phyloP scores from a whole-genome alignment of 30 jellyfish, hydroid and myxozoan genomes.

The Nemopilema nomurai region DNA sequence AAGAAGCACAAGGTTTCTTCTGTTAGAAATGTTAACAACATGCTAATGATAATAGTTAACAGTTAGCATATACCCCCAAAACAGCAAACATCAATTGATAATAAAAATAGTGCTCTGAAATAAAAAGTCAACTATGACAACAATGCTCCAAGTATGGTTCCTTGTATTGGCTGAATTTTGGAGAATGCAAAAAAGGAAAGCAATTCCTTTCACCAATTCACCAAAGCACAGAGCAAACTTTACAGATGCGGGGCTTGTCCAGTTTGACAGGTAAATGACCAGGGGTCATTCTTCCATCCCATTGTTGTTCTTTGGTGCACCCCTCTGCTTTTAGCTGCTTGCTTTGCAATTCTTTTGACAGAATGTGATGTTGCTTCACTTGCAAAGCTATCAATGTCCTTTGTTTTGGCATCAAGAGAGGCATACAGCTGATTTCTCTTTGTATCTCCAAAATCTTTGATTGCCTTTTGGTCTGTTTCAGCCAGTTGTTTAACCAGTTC shows the following conservation, averaged over 20 bases:
- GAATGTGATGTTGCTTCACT: constrained; percentile 15
- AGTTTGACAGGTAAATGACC: constrained; percentile 13
- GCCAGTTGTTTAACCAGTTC: constrained; percentile 50
- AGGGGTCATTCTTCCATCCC: not conserved
- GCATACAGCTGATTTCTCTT: constrained; percentile 3
- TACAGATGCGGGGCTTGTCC: constrained; percentile 2
- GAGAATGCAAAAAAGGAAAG: no score
- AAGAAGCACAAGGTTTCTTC: constrained; percentile 2
- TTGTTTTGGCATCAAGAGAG: not conserved
- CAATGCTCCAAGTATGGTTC: constrained; percentile 4
- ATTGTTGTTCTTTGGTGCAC: not conserved
- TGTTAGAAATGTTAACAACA: not conserved
- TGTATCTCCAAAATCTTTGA: not conserved
- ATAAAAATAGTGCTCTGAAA: not conserved
- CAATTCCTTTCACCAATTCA: constrained; percentile 21
- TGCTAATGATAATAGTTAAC: not conserved
- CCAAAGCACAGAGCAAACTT: constrained; percentile 6
- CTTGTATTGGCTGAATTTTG: not conserved
- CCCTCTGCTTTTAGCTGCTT: not conserved
- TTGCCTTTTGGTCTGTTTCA: constrained; percentile 5
- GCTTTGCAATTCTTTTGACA: not conserved
- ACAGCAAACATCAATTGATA: not conserved
- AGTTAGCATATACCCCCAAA: not conserved
- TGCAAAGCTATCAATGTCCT: not conserved
- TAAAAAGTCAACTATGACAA: not conserved